These are phyloP conservation scores for Anguilla megastoma DNA, from an alignment of 2,797 vertebrate genomes.

Conservation along the genomic window DNA sequence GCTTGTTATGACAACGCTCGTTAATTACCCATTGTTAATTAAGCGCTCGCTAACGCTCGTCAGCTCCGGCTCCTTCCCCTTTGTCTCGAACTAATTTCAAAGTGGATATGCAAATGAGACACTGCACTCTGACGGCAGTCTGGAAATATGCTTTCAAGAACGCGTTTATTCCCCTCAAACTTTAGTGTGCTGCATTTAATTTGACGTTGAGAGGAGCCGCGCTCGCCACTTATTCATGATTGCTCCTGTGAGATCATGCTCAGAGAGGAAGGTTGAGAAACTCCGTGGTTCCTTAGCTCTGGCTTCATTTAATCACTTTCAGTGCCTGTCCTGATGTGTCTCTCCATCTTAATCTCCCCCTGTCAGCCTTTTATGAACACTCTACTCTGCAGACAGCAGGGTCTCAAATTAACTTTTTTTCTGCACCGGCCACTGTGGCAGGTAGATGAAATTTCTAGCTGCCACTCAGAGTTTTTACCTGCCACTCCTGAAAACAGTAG, in stretches of 20 bases:
- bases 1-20: background rate
- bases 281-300: background rate
- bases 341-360: background rate
- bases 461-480: too few relatives aligned
- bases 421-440: too few relatives aligned
- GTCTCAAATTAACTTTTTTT: too few relatives aligned
- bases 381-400: background rate
- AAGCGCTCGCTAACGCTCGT: slow-evolving; percentile 8
- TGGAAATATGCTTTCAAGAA: slow-evolving; percentile 19
- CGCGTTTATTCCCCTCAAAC: background rate
- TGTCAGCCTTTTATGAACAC: background rate
- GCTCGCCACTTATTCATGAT: background rate
- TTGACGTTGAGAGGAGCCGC: background rate
- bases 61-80: background rate
- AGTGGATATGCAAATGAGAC: slow-evolving; percentile 21
- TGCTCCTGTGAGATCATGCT: background rate
- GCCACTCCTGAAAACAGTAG: too few relatives aligned
- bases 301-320: background rate
- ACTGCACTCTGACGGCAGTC: background rate
- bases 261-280: background rate
- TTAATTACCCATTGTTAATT: slow-evolving; percentile 33
- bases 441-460: too few relatives aligned
- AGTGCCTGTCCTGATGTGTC: background rate
- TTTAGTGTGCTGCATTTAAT: slow-evolving; percentile 20
- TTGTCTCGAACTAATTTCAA: slow-evolving; percentile 20